Conservation (phyloP, 2,113 vertebrate genomes). For the Urocitellus parryii region DNA sequence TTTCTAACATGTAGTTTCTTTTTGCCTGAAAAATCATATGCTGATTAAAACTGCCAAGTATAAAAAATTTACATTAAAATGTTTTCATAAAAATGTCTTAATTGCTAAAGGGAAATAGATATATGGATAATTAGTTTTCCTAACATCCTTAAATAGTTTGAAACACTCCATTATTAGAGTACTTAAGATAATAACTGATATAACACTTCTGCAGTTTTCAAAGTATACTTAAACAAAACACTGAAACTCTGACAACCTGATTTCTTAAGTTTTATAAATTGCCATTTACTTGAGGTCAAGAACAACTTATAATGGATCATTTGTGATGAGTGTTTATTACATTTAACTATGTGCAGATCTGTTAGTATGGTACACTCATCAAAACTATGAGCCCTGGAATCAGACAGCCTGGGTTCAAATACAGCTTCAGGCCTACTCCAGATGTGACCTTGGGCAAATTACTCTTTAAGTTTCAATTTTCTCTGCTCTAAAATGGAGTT, state of each 20-base stretch:
- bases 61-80: background rate
- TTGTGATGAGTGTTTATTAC: background rate
- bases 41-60: conserved; percentile 45
- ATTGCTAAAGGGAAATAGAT: conserved; percentile 50
- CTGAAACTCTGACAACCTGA: background rate
- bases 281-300: background rate
- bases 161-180: background rate
- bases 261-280: background rate
- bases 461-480: conserved; percentile 36
- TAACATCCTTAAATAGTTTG: conserved; percentile 9
- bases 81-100: conserved; percentile 44
- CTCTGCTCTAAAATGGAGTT: background rate
- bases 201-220: background rate
- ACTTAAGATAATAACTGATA: background rate
- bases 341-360: background rate
- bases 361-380: background rate
- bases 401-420: background rate
- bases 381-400: background rate
- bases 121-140: background rate
- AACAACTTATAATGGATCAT: background rate
- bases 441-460: background rate
- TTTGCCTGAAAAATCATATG: conserved; percentile 29
- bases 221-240: background rate
- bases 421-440: background rate
- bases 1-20: conserved; percentile 52